Evolutionary conservation across 2,888 invertebrate genomes (phyloP), one percentile per base, ranked within the genome.

Genomic region (Eurytoma adleriae): DNA sequence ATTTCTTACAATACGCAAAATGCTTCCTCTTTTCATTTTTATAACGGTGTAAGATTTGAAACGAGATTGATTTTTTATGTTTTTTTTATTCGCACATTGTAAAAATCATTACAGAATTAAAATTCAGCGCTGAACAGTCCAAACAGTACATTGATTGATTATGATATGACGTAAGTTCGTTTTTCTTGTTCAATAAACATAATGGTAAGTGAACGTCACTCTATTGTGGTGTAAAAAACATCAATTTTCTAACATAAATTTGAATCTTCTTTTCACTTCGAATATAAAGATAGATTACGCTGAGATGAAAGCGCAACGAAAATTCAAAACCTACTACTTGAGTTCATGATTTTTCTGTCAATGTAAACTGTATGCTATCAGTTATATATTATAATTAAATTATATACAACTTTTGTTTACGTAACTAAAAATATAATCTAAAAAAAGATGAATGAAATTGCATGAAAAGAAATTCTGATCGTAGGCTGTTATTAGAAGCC

Each of bases 71-170:
- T 52, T 16, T 48, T 18, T 54, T 52, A 54, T 69, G 30, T 66
- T 3, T 71, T 75, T 20, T 76, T 80, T 80, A 77, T 80, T 75
- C 20, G 56, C 57, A 56, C 20, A 72, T 73, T n/a, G 27, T 68
- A 73, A 71, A 71, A 80, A 75, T 70, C 5, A 80, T 70, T 80
- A 76, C 75, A 79, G 20, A 67, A 71, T 66, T 71, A 27, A 3
- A 76, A 75, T 52, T 75, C 40, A 75, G 13, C 30, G 18, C 50
- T 62, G n/a, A 79, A 75, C 59, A 70, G 40, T 70, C 66, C 66
- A 59, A 66, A 75, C 40, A 40, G 30, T 40, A 40, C 40, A 40
- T 40, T 40, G 40, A 40, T 40, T 40, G 40, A 40, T 40, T 40
- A 40, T 40, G 40, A 40, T 40, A 40, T 40, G 40, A 40, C 40